Evolutionary conservation across 2,797 vertebrate genomes (phyloP).

Genomic region (Poeciliopsis turneri): DNA sequence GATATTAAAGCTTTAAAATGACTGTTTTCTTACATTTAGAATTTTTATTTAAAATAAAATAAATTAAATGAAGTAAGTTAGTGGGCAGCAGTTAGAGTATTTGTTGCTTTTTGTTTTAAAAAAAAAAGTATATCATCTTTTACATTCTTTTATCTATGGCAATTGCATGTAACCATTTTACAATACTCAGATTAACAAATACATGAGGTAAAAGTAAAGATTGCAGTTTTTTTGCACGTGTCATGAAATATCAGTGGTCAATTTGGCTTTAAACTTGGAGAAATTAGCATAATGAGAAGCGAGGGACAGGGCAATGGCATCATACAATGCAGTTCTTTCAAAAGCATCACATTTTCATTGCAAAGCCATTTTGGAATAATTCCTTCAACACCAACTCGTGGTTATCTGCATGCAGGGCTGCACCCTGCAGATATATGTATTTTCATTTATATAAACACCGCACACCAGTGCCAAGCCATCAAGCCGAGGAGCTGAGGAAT

Average conservation of each 20-base stretch:
- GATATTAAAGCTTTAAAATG: not conserved
- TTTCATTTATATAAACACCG: constrained; percentile 65
- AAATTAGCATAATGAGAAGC: constrained; percentile 24
- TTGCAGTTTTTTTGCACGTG: not conserved
- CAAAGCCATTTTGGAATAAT: constrained; percentile 59
- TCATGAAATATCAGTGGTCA: constrained; percentile 13
- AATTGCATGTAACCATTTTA: not conserved
- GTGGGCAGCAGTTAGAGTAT: not conserved
- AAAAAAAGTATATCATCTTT: not conserved
- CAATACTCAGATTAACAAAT: not conserved
- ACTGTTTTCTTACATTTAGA: not conserved
- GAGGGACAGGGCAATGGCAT: constrained; percentile 16
- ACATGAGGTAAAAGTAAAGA: not conserved
- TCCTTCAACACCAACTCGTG: constrained; percentile 34
- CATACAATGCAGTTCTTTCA: constrained; percentile 46
- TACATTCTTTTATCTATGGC: not conserved
- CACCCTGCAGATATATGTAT: constrained; percentile 68
- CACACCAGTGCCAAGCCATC: constrained; percentile 57
- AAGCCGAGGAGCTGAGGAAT: constrained; percentile 57
- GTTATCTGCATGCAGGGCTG: constrained; percentile 65
- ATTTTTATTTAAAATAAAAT: not conserved
- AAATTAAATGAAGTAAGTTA: not conserved
- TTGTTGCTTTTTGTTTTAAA: not conserved
- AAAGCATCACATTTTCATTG: constrained; percentile 46
- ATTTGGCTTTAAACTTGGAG: not conserved